These are phyloP conservation scores for Heteractis magnifica DNA, from an alignment of 92 coral and sea anemone genomes.

Conservation along the genomic window DNA sequence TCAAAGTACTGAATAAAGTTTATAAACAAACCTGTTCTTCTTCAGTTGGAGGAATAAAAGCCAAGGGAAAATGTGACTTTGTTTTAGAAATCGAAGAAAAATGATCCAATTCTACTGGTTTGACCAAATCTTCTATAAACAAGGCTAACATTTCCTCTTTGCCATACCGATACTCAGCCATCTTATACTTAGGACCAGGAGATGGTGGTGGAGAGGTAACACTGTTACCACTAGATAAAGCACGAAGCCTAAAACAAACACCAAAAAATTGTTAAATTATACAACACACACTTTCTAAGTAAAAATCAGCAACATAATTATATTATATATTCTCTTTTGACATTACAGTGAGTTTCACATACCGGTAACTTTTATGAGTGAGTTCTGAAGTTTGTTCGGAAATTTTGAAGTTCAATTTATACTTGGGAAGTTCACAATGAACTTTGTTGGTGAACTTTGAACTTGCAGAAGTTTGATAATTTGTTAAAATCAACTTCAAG, in stretches of 20 bases:
- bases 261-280: not conserved
- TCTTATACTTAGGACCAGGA: slow-evolving; percentile 94
- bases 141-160: slow-evolving; percentile 99
- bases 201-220: slow-evolving; percentile 97
- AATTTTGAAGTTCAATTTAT: too few relatives aligned
- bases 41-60: slow-evolving; percentile 82
- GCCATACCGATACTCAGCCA: slow-evolving; percentile 94
- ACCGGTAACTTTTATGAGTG: too few relatives aligned
- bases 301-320: too few relatives aligned
- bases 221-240: slow-evolving; percentile 94
- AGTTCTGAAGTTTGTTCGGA: too few relatives aligned
- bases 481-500: too few relatives aligned
- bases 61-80: slow-evolving; percentile 73
- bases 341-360: too few relatives aligned
- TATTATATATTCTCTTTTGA: too few relatives aligned
- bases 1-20: not conserved
- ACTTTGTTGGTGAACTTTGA: too few relatives aligned
- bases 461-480: too few relatives aligned
- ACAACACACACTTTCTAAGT: too few relatives aligned
- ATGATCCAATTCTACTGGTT: slow-evolving; percentile 67
- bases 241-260: slow-evolving; percentile 80
- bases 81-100: slow-evolving; percentile 69
- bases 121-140: slow-evolving; percentile 68
- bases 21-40: slow-evolving; percentile 85
- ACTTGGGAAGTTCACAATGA: too few relatives aligned